Evolutionary conservation across 2,797 vertebrate species (phyloP).

Genomic region (Acestrorhynchus altus): DNA sequence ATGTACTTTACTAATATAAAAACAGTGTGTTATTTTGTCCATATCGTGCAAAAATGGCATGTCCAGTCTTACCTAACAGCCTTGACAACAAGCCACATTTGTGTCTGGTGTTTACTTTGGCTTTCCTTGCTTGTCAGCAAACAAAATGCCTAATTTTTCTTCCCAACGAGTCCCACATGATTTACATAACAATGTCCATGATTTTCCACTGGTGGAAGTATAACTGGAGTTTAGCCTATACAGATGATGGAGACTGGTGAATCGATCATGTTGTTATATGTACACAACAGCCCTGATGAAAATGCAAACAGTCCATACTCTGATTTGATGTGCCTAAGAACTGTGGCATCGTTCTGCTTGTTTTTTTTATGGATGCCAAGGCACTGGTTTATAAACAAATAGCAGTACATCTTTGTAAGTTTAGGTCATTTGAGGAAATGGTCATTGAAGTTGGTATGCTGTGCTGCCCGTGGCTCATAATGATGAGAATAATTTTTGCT

Average conservation of each 20-base stretch:
- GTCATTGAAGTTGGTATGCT: background rate
- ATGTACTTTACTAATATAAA: too few relatives aligned
- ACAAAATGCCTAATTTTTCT: background rate
- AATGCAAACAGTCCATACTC: constrained; percentile 28
- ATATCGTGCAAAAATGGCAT: background rate
- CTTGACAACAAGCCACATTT: constrained; percentile 9
- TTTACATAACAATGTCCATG: constrained; percentile 40
- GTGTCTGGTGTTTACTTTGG: constrained; percentile 16
- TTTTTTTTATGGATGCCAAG: background rate
- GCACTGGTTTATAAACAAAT: constrained; percentile 3
- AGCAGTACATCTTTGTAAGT: background rate
- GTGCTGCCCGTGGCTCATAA: background rate
- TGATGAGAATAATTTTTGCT: background rate
- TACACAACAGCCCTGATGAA: constrained; percentile 19
- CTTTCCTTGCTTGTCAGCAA: constrained; percentile 20
- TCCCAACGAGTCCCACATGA: constrained; percentile 5
- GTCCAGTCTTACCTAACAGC: constrained; percentile 12
- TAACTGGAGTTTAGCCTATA: constrained; percentile 38
- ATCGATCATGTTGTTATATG: constrained; percentile 33
- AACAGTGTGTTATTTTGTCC: too few relatives aligned
- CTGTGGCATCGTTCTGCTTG: background rate
- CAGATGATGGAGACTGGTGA: constrained; percentile 39
- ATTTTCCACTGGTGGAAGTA: constrained; percentile 37
- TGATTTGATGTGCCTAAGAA: constrained; percentile 5
- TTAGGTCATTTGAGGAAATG: background rate